These are phyloP conservation scores for Dorcus hopei DNA, from an alignment of 2,888 invertebrate genomes.

Conservation along the genomic window DNA sequence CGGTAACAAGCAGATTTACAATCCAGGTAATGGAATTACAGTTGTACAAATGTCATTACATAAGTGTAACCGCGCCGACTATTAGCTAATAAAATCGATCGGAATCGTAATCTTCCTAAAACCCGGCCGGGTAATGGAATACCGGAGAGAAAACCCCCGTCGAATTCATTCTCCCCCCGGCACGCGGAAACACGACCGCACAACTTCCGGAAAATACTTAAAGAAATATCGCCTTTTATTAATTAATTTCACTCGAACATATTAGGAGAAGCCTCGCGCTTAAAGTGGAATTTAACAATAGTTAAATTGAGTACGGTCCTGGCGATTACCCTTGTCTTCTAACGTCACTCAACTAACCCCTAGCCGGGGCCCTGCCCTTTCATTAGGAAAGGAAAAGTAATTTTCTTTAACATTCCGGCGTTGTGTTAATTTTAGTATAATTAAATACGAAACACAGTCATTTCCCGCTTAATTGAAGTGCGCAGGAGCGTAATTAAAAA, in stretches of 20 bases:
- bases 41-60: slow-evolving; percentile 49
- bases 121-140: slow-evolving; percentile 37
- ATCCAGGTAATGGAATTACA: slow-evolving; percentile 49
- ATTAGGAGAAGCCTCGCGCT: too few relatives aligned
- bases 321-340: not conserved
- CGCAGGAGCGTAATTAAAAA: slow-evolving; percentile 22
- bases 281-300: too few relatives aligned
- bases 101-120: slow-evolving; percentile 44
- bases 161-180: too few relatives aligned
- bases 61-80: slow-evolving; percentile 48
- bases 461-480: slow-evolving; percentile 31
- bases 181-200: too few relatives aligned
- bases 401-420: slow-evolving; percentile 32
- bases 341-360: not conserved
- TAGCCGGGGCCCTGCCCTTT: not conserved
- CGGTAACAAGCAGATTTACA: slow-evolving; percentile 45
- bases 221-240: too few relatives aligned
- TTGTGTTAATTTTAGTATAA: slow-evolving; percentile 34
- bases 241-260: too few relatives aligned
- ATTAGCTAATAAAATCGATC: slow-evolving; percentile 50
- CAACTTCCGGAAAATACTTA: too few relatives aligned
- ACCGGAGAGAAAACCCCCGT: slow-evolving; percentile 13
- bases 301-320: not conserved
- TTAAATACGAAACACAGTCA: slow-evolving; percentile 33
- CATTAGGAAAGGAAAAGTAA: slow-evolving; percentile 17